Evolutionary conservation across 2,888 invertebrate genomes (phyloP).

Genomic region (Hedya salicella): DNA sequence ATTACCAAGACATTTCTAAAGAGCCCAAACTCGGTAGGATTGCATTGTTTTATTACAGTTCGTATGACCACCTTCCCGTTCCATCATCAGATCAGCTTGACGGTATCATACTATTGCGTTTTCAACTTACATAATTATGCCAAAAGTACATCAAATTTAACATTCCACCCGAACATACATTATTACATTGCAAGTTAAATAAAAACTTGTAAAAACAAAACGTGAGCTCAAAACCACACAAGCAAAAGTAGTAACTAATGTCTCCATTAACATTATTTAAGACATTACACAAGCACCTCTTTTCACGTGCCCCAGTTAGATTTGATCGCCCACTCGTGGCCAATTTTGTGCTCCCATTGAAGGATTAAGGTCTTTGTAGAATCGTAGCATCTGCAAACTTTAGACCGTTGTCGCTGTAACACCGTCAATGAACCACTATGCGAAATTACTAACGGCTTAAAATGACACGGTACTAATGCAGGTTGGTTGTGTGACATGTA

Average conservation of each 20-base stretch:
- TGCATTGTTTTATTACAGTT: too few species aligned
- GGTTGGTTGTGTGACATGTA: neutral
- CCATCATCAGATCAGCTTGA: too few species aligned
- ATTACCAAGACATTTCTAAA: too few species aligned
- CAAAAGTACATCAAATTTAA: too few species aligned
- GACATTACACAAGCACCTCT: slow-evolving; percentile 27
- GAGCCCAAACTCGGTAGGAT: too few species aligned
- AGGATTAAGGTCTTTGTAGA: neutral
- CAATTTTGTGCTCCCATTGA: slow-evolving; percentile 4
- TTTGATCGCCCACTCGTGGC: slow-evolving; percentile 31
- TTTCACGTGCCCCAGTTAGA: slow-evolving; percentile 23
- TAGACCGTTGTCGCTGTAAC: neutral
- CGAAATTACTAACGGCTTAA: neutral
- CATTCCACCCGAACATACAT: too few species aligned
- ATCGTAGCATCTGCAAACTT: neutral
- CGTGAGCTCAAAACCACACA: neutral
- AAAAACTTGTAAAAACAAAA: neutral
- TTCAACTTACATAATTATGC: too few species aligned
- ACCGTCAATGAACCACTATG: neutral
- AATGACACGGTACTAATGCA: neutral
- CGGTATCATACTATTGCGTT: too few species aligned
- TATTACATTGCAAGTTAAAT: too few species aligned
- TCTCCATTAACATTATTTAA: slow-evolving; percentile 28
- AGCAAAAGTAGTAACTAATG: neutral
- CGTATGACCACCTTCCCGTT: too few species aligned